These are phyloP conservation scores for Mesitornis unicolor DNA, from an alignment of 2,113 vertebrate species.

Conservation along the genomic window DNA sequence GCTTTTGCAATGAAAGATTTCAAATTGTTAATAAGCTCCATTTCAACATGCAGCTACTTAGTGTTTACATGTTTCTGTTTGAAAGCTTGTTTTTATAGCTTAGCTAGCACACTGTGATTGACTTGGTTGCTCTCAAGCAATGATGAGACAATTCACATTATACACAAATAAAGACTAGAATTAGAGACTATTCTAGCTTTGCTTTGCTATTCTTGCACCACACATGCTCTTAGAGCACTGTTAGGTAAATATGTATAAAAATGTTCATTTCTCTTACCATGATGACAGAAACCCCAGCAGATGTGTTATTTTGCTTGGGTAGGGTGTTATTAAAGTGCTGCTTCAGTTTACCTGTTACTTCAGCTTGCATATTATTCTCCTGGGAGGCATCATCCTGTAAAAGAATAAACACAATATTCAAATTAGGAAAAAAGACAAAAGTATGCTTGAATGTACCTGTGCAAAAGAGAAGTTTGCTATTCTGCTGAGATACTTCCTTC, in stretches of 20 bases:
- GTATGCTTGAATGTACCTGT: neutral
- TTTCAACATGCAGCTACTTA: neutral
- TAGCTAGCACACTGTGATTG: neutral
- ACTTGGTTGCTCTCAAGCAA: neutral
- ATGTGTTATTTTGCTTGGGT: constrained; percentile 85
- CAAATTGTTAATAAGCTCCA: neutral
- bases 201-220: constrained; percentile 46
- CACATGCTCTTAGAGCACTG: neutral
- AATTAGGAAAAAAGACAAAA: neutral
- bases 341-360: constrained; percentile 96
- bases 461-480: neutral
- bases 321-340: constrained; percentile 91
- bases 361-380: constrained; percentile 93
- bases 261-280: constrained; percentile 81
- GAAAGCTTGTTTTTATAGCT: neutral
- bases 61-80: neutral
- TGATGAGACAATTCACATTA: neutral
- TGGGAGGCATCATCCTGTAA: constrained; percentile 84
- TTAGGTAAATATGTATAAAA: constrained; percentile 1
- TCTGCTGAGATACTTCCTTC: neutral
- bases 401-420: neutral
- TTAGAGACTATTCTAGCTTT: neutral
- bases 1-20: neutral
- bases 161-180: neutral
- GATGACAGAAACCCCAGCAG: constrained; percentile 91